Conservation (phyloP, 2,888 invertebrate species). For the Drosophila melanosoma region DNA sequence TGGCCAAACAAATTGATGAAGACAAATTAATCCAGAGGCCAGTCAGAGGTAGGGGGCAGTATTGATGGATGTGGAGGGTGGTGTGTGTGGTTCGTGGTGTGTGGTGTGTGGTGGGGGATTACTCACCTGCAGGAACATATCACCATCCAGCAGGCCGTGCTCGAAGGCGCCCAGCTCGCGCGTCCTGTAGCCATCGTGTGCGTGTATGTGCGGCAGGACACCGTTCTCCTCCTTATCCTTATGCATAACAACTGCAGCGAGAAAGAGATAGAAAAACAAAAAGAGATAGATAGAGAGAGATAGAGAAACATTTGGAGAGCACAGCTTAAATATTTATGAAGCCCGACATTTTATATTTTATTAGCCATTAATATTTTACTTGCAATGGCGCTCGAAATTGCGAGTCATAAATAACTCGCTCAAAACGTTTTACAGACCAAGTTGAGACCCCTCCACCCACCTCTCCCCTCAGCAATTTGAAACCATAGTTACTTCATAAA, state of each 20-base stretch:
- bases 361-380: conserved; percentile 70
- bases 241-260: conserved; percentile 95
- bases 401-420: conserved; percentile 65
- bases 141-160: conserved; percentile 95
- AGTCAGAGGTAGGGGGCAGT: conserved; percentile 2
- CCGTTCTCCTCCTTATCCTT: conserved; percentile 96
- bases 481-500: conserved; percentile 77
- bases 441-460: neutral
- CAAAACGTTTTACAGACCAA: conserved; percentile 40
- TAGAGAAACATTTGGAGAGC: conserved; percentile 7
- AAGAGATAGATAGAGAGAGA: conserved; percentile 60
- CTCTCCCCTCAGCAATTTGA: conserved; percentile 25
- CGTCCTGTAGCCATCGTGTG: conserved; percentile 87
- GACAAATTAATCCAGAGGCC: conserved; percentile 55
- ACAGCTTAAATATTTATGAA: conserved; percentile 56
- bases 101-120: neutral
- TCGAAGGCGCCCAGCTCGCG: conserved; percentile 94
- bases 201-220: conserved; percentile 88
- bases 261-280: conserved; percentile 20
- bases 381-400: conserved; percentile 41
- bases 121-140: conserved; percentile 96
- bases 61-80: conserved; percentile 2
- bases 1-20: conserved; percentile 67
- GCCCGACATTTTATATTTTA: conserved; percentile 61
- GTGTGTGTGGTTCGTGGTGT: neutral